Conservation (phyloP, 2,888 invertebrate genomes). For the Amiota mariae region DNA sequence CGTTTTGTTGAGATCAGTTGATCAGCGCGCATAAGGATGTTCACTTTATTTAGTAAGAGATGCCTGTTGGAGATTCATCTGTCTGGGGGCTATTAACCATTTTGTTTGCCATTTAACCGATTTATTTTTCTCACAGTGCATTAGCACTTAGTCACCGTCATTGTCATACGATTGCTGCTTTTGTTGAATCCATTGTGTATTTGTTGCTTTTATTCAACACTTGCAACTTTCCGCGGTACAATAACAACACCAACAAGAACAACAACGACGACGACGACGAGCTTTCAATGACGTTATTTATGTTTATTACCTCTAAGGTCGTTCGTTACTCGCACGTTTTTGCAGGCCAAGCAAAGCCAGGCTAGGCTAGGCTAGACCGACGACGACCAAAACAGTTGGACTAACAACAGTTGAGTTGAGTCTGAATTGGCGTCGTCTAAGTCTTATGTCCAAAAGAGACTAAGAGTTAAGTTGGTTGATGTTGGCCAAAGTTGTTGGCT, state of each 20-base stretch:
- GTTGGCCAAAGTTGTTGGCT: conserved; percentile 15
- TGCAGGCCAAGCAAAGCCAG: too few relatives aligned
- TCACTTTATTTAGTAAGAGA: too few relatives aligned
- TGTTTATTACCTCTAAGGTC: conserved; percentile 68
- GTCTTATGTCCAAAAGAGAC: conserved; percentile 29
- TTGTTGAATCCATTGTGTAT: neutral
- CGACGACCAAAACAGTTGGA: neutral
- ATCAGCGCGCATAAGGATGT: too few relatives aligned
- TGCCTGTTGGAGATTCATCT: too few relatives aligned
- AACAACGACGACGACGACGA: conserved; percentile 47
- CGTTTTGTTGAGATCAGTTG: too few relatives aligned
- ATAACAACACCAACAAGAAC: conserved; percentile 1
- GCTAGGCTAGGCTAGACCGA: neutral
- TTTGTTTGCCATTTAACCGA: too few relatives aligned
- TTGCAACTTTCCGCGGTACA: conserved; percentile 33
- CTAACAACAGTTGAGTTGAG: conserved; percentile 18
- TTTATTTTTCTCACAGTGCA: conserved; percentile 33
- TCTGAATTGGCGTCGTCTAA: conserved; percentile 41
- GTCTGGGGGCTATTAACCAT: too few relatives aligned
- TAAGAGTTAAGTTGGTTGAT: neutral
- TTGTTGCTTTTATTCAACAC: conserved; percentile 30
- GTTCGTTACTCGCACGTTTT: conserved; percentile 60
- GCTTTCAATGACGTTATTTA: conserved; percentile 69
- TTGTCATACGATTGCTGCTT: neutral
- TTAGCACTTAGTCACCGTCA: conserved; percentile 32